Percentiles rank a stretch among this genome's conserved stretches.
Evolutionary conservation across 1,140 invertebrate species (phyloP).

Genomic region (Drosophila nasuta): DNA sequence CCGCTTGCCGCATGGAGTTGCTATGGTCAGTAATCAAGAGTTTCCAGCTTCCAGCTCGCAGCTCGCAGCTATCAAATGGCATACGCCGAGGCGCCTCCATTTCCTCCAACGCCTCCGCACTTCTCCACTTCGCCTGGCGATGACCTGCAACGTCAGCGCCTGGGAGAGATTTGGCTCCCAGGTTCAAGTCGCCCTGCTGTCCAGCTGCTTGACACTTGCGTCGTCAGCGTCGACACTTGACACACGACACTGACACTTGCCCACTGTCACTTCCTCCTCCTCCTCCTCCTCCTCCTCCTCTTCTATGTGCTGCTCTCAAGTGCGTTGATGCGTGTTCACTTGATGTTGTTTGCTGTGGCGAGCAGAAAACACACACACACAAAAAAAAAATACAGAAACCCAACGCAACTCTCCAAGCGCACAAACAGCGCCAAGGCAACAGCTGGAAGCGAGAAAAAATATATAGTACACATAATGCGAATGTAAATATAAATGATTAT

Average conservation of each 20-base stretch:
- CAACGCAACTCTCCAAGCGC: background rate
- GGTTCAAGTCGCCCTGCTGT: slow-evolving; percentile 28
- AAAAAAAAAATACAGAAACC: background rate
- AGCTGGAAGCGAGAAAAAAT: background rate
- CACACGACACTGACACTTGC: slow-evolving; percentile 64
- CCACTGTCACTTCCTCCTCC: background rate
- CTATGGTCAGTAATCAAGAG: slow-evolving; percentile 59
- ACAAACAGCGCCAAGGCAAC: too few relatives aligned
- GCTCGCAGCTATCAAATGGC: slow-evolving; percentile 11
- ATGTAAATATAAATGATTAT: too few relatives aligned
- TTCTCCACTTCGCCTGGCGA: slow-evolving; percentile 27
- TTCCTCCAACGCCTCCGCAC: background rate
- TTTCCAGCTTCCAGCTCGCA: background rate
- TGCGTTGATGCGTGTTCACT: slow-evolving; percentile 55
- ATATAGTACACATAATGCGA: too few relatives aligned
- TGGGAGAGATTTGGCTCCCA: slow-evolving; percentile 45
- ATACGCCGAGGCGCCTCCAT: slow-evolving; percentile 6
- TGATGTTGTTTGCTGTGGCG: slow-evolving; percentile 13
- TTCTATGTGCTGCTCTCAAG: slow-evolving; percentile 39
- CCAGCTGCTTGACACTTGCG: slow-evolving; percentile 75
- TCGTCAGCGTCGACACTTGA: slow-evolving; percentile 74
- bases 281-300: background rate
- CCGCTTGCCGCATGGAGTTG: slow-evolving; percentile 56
- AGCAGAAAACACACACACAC: background rate
- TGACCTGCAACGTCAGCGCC: slow-evolving; percentile 63